phyloP scores from a whole-genome alignment of 2,113 vertebrate species.

The Natator depressus region DNA sequence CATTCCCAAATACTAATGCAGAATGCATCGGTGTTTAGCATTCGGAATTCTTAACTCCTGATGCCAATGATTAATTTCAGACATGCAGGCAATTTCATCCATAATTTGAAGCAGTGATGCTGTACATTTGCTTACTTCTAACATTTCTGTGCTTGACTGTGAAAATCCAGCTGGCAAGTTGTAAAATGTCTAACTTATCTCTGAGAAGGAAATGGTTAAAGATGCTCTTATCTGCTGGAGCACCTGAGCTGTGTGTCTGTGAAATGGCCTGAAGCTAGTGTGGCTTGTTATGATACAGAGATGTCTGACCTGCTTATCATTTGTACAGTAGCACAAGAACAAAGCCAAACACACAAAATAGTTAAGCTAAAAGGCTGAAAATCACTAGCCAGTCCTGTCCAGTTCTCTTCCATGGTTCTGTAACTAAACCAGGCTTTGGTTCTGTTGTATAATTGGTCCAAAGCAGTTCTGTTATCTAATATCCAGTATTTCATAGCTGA shows the following conservation, averaged over 20 bases:
- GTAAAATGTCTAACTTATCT: conserved; percentile 2
- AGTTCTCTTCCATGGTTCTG: conserved; percentile 16
- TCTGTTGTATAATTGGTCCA: neutral
- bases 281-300: neutral
- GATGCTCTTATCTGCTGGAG: conserved; percentile 4
- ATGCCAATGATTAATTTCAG: conserved; percentile 45
- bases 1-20: neutral
- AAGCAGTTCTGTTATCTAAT: neutral
- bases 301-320: neutral
- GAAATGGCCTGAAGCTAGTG: conserved; percentile 13
- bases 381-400: neutral
- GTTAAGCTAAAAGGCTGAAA: conserved; percentile 51
- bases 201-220: conserved; percentile 25
- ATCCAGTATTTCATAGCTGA: conserved; percentile 19
- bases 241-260: neutral
- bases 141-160: conserved; percentile 15
- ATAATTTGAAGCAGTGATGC: neutral
- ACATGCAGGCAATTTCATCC: neutral
- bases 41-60: conserved; percentile 3
- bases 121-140: neutral
- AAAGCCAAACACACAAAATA: conserved; percentile 9
- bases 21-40: conserved; percentile 39
- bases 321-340: conserved; percentile 21
- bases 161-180: neutral
- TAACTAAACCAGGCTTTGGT: conserved; percentile 52